A percentile compares a stretch with the other conserved stretches of the same genome.
phyloP scores from a whole-genome alignment of 2,888 invertebrate species.

The Odontomyia ornata region DNA sequence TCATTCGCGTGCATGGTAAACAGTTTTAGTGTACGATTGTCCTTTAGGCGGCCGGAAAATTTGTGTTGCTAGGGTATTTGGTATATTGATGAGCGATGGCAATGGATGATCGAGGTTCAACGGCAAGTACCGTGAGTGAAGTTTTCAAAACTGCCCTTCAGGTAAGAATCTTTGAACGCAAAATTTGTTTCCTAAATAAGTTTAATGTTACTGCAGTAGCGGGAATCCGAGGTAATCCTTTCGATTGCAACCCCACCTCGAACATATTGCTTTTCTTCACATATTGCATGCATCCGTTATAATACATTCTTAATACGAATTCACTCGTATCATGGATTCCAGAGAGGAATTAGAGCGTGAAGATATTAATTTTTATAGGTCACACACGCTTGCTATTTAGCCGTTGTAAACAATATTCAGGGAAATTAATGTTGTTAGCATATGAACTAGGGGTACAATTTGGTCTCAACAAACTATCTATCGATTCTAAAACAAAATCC shows the following conservation, averaged over 20 bases:
- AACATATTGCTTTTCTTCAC: background rate
- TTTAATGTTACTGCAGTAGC: background rate
- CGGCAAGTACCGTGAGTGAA: slow-evolving; percentile 52
- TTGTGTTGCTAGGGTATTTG: background rate
- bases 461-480: no score
- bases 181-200: background rate
- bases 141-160: slow-evolving; percentile 52
- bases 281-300: background rate
- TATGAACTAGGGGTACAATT: no score
- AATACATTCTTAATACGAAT: background rate
- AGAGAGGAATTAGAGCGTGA: slow-evolving; percentile 36
- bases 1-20: background rate
- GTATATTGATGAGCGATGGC: slow-evolving; percentile 40
- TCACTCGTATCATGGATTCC: background rate
- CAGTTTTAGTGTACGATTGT: background rate
- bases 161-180: slow-evolving; percentile 44
- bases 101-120: slow-evolving; percentile 51
- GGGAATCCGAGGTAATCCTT: no score
- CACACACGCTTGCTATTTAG: slow-evolving; percentile 14
- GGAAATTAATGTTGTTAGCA: no score
- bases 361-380: slow-evolving; percentile 28
- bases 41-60: background rate
- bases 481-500: no score
- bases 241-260: background rate
- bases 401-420: slow-evolving; percentile 20